A percentile compares a stretch with the other conserved stretches of the same genome.
phyloP scores from a whole-genome alignment of 2,888 invertebrate species.

The Parnassius mnemosyne region DNA sequence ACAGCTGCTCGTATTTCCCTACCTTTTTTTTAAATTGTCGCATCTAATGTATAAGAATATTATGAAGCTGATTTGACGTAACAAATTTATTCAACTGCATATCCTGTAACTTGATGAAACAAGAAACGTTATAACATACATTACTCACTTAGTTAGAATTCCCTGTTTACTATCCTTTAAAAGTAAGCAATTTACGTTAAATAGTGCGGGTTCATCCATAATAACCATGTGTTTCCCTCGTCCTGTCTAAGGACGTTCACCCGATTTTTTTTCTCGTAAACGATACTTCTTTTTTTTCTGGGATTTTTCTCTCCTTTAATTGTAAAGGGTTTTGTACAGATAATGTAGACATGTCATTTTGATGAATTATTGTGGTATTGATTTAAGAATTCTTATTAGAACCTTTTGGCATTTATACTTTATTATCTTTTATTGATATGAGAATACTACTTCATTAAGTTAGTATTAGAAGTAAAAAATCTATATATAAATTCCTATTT shows the following conservation, averaged over 20 bases:
- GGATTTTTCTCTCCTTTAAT: slow-evolving; percentile 18
- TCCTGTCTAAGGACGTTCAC: slow-evolving; percentile 66
- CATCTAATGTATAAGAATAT: slow-evolving; percentile 44
- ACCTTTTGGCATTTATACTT: background rate
- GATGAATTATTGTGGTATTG: slow-evolving; percentile 58
- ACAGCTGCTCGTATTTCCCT: slow-evolving; percentile 38
- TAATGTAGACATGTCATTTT: slow-evolving; percentile 65
- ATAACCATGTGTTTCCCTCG: slow-evolving; percentile 39
- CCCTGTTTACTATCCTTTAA: slow-evolving; percentile 2
- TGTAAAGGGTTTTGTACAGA: slow-evolving; percentile 32
- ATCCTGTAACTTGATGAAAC: slow-evolving; percentile 37
- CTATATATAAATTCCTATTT: too few species aligned
- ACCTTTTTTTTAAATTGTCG: slow-evolving; percentile 32
- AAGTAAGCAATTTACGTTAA: slow-evolving; percentile 41
- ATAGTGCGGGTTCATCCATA: slow-evolving; percentile 31
- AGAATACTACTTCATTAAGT: too few species aligned
- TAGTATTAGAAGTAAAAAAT: too few species aligned
- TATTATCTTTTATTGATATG: too few species aligned
- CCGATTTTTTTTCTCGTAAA: slow-evolving; percentile 60
- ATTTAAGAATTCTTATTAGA: slow-evolving; percentile 33
- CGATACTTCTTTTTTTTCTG: slow-evolving; percentile 54
- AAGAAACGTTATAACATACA: slow-evolving; percentile 14
- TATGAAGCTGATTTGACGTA: slow-evolving; percentile 30
- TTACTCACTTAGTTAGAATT: slow-evolving; percentile 17
- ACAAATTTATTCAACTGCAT: slow-evolving; percentile 34